Evolutionary conservation across 2,797 vertebrate genomes (phyloP).

Genomic region (Pseudotriccus pelzelni): DNA sequence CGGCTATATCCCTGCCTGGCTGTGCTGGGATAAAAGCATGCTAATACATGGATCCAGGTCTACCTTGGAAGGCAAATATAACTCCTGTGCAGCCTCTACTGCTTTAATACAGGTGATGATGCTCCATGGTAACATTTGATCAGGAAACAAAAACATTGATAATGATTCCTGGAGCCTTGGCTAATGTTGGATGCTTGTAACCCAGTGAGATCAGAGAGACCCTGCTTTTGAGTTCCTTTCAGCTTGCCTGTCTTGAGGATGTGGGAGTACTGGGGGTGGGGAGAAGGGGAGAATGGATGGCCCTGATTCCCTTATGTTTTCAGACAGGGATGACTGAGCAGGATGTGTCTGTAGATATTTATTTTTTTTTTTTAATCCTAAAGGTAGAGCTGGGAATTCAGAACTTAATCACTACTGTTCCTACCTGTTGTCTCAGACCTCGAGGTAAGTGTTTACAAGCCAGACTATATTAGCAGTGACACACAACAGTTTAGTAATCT

Average conservation of each 20-base stretch:
- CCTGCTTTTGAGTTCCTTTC: background rate
- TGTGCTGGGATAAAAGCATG: background rate
- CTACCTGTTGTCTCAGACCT: background rate
- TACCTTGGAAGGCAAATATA: background rate
- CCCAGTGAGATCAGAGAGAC: background rate
- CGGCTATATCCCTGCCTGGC: background rate
- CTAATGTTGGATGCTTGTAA: background rate
- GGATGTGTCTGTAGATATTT: background rate
- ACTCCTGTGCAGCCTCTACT: background rate
- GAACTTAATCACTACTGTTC: background rate
- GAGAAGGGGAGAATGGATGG: background rate
- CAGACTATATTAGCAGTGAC: background rate
- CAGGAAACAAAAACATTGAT: background rate
- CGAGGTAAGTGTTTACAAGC: background rate
- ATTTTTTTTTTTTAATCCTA: background rate
- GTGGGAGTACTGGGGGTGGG: accelerated
- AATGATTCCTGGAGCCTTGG: background rate
- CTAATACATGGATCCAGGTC: background rate
- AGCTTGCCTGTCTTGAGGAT: background rate
- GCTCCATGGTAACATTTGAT: background rate
- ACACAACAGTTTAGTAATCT: background rate
- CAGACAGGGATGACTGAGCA: background rate
- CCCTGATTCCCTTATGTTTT: background rate
- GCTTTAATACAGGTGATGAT: background rate
- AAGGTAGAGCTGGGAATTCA: background rate